Evolutionary conservation across 1,140 invertebrate species (phyloP), one percentile per base, ranked within the genome.

Genomic region (Drosophila sproati): DNA sequence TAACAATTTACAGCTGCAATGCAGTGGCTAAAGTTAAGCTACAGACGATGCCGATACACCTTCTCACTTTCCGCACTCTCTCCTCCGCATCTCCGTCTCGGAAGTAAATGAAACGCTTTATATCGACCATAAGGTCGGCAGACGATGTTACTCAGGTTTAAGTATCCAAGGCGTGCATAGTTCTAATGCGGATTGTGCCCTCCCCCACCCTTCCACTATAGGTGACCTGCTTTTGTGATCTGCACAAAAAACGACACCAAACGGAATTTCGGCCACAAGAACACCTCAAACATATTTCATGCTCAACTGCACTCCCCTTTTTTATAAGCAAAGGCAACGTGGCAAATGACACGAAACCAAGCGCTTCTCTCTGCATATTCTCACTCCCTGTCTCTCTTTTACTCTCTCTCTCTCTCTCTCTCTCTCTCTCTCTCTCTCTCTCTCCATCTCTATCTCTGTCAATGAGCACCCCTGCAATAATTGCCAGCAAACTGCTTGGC

Each of bases 1-100:
- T 52, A 89, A 89, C 80, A 89, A 89, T 83, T 83, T 88, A 89
- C 83, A 80, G 77, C 83, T 88, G 85, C 83, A 88, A 80, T 88
- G 85, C 85, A 83, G 83, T 89, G 80, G 77, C 56, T 59, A 43
- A 69, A 74, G 64, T 73, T 56, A 2, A 47, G 51, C 45, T 41
- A 48, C 12, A 8, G 28, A 61, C 63, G 5, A 20, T 20, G 47
- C 34, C 45, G 3, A 57, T 41, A 39, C 12, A 41, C 47, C 8
- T 31, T 5, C 20, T 37, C 6, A 29, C 39, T 20, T 20, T 20
- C 20, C 20, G 20, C 20, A 20, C 20, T 20, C 20, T 20, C 20
- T 20, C 20, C 20, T 20, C 57, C 55, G 51, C 60, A 52, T 52
- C 69, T 67, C 20, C 67, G 41, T 61, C 47, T 82, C 67, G 2